phyloP scores from a whole-genome alignment of 2,888 invertebrate species.

The Drosophila subsilvestris region DNA sequence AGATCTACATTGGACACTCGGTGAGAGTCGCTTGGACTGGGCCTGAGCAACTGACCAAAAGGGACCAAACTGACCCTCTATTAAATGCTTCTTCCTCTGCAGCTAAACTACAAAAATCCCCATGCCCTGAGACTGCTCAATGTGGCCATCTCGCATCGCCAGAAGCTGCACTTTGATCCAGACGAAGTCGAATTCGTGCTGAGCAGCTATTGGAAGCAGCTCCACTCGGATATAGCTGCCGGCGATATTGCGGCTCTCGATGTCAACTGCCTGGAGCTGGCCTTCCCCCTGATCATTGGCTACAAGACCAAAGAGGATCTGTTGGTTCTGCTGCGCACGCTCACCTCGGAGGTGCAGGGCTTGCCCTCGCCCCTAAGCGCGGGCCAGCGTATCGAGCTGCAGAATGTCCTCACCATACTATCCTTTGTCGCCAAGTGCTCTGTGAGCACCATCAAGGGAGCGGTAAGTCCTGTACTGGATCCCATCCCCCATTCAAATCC shows the following conservation, averaged over 20 bases:
- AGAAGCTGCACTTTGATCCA: conserved; percentile 77
- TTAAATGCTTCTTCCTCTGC: neutral
- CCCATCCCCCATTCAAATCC: neutral
- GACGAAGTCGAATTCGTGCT: conserved; percentile 83
- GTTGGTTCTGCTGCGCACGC: conserved; percentile 69
- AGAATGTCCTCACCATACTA: conserved; percentile 71
- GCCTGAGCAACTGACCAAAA: neutral
- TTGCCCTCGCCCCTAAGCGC: conserved; percentile 48
- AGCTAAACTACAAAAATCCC: conserved; percentile 81
- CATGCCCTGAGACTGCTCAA: conserved; percentile 79
- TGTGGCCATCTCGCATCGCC: conserved; percentile 74
- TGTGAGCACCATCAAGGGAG: conserved; percentile 80
- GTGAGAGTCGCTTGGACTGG: conserved; percentile 57
- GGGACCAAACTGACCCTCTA: neutral
- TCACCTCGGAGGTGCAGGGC: conserved; percentile 52
- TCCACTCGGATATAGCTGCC: conserved; percentile 71
- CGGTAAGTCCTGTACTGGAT: conserved; percentile 66
- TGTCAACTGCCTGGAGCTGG: conserved; percentile 65
- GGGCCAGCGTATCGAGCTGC: conserved; percentile 48
- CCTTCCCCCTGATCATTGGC: conserved; percentile 78
- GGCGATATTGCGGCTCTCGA: conserved; percentile 33
- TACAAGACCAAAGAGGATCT: conserved; percentile 82
- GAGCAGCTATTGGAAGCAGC: conserved; percentile 80
- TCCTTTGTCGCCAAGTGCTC: conserved; percentile 78
- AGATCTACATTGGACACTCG: conserved; percentile 83